phyloP scores from a whole-genome alignment of 2,113 vertebrate species.

The Sebastes schlegelii region DNA sequence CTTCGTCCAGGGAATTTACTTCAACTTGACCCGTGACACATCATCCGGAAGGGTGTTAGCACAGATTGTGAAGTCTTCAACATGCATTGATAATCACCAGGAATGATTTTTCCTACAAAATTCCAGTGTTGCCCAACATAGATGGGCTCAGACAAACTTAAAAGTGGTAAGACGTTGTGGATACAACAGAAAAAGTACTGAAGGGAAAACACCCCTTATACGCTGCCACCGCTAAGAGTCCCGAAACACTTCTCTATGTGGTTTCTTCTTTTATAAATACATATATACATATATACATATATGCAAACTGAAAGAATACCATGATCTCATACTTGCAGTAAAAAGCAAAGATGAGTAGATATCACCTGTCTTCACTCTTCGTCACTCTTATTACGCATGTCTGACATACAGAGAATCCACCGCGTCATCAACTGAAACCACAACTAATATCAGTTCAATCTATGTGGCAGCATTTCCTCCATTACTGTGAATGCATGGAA shows the following conservation, averaged over 20 bases:
- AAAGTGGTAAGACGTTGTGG: neutral
- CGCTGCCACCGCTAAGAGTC: neutral
- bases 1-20: neutral
- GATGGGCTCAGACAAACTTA: neutral
- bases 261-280: slow-evolving; percentile 8
- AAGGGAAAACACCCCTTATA: slow-evolving; percentile 39
- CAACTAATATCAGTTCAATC: slow-evolving; percentile 32
- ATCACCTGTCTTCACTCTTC: neutral
- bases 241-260: neutral
- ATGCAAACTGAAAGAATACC: neutral
- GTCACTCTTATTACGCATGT: slow-evolving; percentile 11
- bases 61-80: slow-evolving; percentile 4
- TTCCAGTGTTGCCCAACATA: slow-evolving; percentile 58
- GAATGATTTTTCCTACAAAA: slow-evolving; percentile 31
- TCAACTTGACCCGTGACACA: neutral
- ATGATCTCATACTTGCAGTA: neutral
- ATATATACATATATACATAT: no score
- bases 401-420: slow-evolving; percentile 43
- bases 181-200: slow-evolving; percentile 15
- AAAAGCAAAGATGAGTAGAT: neutral
- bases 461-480: slow-evolving; percentile 17
- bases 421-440: slow-evolving; percentile 43
- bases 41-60: neutral
- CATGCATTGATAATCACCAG: neutral
- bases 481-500: slow-evolving; percentile 15